These are phyloP conservation scores for Acheta domesticus DNA, from an alignment of 2,888 invertebrate genomes.

Conservation along the genomic window DNA sequence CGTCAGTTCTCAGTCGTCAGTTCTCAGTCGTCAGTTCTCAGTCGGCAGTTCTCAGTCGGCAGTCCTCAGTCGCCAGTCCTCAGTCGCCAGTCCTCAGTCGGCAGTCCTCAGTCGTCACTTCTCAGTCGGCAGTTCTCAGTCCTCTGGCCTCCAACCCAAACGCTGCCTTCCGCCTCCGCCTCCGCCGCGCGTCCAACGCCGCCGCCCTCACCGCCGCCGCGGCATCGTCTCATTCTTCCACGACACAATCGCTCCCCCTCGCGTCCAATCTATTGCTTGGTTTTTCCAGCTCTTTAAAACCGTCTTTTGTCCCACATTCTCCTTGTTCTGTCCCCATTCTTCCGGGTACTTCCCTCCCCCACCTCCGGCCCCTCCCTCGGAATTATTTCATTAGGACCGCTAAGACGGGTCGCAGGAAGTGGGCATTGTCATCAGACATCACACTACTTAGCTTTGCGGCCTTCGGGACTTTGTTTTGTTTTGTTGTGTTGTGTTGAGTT, in stretches of 20 bases:
- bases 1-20: too few species aligned
- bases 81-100: too few species aligned
- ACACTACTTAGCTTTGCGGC: constrained; percentile 9
- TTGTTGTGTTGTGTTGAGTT: neutral
- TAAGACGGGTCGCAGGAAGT: neutral
- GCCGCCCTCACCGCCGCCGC: too few species aligned
- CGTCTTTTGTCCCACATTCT: neutral
- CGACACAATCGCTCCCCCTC: neutral
- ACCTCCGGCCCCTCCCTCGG: neutral
- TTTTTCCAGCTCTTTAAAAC: constrained; percentile 6
- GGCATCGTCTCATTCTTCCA: neutral
- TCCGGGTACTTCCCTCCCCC: neutral
- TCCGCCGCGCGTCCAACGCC: too few species aligned
- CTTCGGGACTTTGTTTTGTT: neutral
- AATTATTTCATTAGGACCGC: neutral
- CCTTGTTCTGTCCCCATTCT: neutral
- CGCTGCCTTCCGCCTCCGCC: too few species aligned
- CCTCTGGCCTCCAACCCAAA: too few species aligned
- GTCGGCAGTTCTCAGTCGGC: too few species aligned
- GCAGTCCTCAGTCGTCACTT: too few species aligned
- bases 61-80: too few species aligned
- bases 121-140: too few species aligned
- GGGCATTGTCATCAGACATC: constrained; percentile 1
- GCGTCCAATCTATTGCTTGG: neutral
- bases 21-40: too few species aligned